phyloP scores from a whole-genome alignment of 2,888 invertebrate genomes.

The Tipula confusa region DNA sequence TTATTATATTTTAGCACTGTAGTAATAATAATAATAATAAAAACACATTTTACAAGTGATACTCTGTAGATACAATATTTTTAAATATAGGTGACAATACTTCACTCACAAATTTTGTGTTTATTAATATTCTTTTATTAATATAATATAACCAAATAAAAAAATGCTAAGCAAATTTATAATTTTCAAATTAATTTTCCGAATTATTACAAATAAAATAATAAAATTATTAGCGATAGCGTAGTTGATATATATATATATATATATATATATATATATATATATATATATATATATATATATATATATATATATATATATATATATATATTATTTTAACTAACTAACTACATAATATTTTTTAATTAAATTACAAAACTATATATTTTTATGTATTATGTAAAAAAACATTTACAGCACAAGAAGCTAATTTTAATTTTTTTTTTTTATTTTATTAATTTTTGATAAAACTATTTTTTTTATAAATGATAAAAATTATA shows the following conservation, averaged over 20 bases:
- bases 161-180: background rate
- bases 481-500: background rate
- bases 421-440: background rate
- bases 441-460: too few relatives aligned
- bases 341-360: background rate
- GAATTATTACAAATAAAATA: background rate
- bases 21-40: background rate
- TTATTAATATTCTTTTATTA: background rate
- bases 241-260: background rate
- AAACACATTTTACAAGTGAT: background rate
- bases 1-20: background rate
- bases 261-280: background rate
- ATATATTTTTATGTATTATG: too few relatives aligned
- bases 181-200: background rate
- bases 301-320: background rate
- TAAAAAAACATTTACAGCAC: conserved; percentile 26
- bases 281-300: background rate
- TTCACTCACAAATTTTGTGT: background rate
- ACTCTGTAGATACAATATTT: background rate
- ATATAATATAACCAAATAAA: background rate
- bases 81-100: background rate
- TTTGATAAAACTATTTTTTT: background rate
- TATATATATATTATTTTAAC: background rate
- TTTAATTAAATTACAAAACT: background rate
- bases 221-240: background rate